phyloP scores from a whole-genome alignment of 1,140 invertebrate genomes.

The Phortica variegata region DNA sequence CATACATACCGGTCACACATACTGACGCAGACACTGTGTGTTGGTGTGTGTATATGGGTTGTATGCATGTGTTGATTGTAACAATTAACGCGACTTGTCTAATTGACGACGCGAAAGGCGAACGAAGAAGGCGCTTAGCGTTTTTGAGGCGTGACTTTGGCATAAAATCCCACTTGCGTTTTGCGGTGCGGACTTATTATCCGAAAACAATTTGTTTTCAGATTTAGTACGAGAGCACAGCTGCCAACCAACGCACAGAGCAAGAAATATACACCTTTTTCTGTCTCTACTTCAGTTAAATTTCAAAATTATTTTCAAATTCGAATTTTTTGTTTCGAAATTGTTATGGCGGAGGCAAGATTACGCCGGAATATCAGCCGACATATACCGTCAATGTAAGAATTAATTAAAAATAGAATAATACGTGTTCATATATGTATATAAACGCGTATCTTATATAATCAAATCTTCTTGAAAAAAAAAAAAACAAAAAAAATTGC shows the following conservation, averaged over 20 bases:
- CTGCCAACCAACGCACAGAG: conserved; percentile 29
- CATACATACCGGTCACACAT: no score
- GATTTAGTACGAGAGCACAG: conserved; percentile 22
- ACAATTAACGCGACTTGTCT: conserved; percentile 36
- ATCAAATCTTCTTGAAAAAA: no score
- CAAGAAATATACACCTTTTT: conserved; percentile 5
- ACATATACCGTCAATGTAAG: conserved; percentile 45
- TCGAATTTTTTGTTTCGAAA: neutral
- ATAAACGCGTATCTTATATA: neutral
- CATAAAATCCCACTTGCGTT: conserved; percentile 3
- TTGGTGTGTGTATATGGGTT: no score
- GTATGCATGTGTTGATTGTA: conserved; percentile 5
- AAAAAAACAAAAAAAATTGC: no score
- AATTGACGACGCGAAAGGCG: conserved; percentile 13
- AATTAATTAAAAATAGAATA: conserved; percentile 6
- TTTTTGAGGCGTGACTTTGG: no score
- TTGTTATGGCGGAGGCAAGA: conserved; percentile 47
- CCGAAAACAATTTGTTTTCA: conserved; percentile 8
- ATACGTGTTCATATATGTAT: neutral
- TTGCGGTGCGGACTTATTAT: conserved; percentile 24
- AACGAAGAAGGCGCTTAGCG: no score
- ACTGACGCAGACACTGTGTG: no score
- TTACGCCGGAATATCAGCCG: conserved; percentile 47
- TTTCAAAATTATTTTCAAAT: neutral
- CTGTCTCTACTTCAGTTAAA: neutral